These are phyloP conservation scores for Nannoperca australis DNA, from an alignment of 2,797 vertebrate genomes.

Conservation along the genomic window DNA sequence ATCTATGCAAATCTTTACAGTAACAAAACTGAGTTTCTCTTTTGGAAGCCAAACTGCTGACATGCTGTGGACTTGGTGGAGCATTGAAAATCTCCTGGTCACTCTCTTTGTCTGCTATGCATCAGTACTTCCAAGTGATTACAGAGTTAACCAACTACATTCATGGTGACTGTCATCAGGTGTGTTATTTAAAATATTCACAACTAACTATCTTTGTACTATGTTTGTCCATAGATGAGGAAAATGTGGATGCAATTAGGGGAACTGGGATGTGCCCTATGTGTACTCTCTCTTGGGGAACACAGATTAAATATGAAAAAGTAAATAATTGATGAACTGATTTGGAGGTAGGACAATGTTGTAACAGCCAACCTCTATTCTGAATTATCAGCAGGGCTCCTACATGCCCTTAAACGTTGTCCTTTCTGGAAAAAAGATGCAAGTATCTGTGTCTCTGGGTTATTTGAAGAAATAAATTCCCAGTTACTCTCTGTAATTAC, in stretches of 20 bases:
- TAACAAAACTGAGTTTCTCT: conserved; percentile 31
- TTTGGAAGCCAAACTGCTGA: conserved; percentile 46
- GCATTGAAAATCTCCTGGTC: conserved; percentile 58
- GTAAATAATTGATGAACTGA: conserved; percentile 25
- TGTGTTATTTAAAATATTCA: conserved; percentile 39
- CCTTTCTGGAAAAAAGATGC: conserved; percentile 12
- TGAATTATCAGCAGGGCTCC: conserved; percentile 31
- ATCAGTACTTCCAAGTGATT: conserved; percentile 30
- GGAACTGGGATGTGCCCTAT: conserved; percentile 2
- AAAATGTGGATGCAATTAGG: conserved; percentile 16
- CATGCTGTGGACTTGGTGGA: conserved; percentile 37
- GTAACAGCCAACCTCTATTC: not conserved
- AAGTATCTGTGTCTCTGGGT: conserved; percentile 27
- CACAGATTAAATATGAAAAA: conserved; percentile 43
- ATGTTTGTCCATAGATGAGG: conserved; percentile 18
- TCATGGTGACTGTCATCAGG: conserved; percentile 15
- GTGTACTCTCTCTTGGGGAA: conserved; percentile 14
- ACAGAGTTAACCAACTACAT: conserved; percentile 27
- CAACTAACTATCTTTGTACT: conserved; percentile 31
- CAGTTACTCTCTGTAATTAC: conserved; percentile 51
- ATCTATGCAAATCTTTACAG: conserved; percentile 30
- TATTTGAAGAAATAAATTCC: conserved; percentile 51
- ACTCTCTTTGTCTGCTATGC: conserved; percentile 50
- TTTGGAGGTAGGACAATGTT: conserved; percentile 21
- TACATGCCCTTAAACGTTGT: conserved; percentile 6